These are phyloP conservation scores for Andrena minutula DNA, from an alignment of 2,888 invertebrate genomes.

Conservation along the genomic window DNA sequence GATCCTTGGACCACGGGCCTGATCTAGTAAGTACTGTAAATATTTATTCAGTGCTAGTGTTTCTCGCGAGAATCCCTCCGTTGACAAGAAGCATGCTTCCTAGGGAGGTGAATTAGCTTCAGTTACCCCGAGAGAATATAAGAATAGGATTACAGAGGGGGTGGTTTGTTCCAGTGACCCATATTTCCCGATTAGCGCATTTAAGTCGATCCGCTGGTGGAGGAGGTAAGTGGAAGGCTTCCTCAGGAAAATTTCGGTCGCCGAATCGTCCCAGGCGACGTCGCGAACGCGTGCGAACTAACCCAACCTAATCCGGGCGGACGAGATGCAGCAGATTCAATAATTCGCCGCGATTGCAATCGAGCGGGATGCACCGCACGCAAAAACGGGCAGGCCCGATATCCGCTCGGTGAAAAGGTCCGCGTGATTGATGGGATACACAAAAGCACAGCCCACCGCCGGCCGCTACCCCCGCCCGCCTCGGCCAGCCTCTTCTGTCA, in stretches of 20 bases:
- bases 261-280: slow-evolving; percentile 48
- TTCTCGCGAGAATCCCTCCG: not conserved
- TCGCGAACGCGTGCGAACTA: slow-evolving; percentile 69
- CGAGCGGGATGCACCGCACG: slow-evolving; percentile 78
- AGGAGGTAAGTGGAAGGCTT: not conserved
- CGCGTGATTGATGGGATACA: slow-evolving; percentile 84
- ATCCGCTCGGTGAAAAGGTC: slow-evolving; percentile 80
- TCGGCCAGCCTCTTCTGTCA: not conserved
- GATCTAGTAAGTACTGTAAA: slow-evolving; percentile 40
- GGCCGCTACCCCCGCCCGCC: not conserved
- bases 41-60: not conserved
- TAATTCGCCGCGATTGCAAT: slow-evolving; percentile 83
- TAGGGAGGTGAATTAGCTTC: not conserved
- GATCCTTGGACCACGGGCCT: not conserved
- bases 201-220: not conserved
- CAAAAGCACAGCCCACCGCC: slow-evolving; percentile 69
- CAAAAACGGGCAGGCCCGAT: slow-evolving; percentile 80
- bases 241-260: slow-evolving; percentile 14
- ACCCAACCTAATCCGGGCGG: slow-evolving; percentile 74
- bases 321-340: slow-evolving; percentile 81
- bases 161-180: not conserved
- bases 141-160: not conserved
- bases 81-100: not conserved
- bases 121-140: too few species aligned
- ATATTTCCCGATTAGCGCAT: not conserved